Conservation (phyloP, 2,797 vertebrate genomes). For the Urophycis tenuis region DNA sequence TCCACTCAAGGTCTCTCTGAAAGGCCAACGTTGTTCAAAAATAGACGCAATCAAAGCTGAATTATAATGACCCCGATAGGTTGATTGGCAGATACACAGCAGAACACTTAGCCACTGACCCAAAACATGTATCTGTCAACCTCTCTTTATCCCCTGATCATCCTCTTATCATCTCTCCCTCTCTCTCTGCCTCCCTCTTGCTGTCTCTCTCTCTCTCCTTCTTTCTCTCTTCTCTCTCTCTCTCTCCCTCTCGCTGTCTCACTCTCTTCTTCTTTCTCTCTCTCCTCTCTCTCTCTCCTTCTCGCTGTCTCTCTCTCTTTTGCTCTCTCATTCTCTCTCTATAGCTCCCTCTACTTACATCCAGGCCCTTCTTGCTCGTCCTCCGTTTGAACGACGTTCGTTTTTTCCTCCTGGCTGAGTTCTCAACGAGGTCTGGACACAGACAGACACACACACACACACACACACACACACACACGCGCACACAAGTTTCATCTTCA, state of each 20-base stretch:
- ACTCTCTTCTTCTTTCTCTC: background rate
- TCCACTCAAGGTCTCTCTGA: background rate
- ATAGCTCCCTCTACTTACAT: conserved; percentile 71
- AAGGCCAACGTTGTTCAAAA: background rate
- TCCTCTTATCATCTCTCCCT: too few relatives aligned
- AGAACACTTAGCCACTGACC: background rate
- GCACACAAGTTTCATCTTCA: conserved; percentile 26
- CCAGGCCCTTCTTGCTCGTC: conserved; percentile 92
- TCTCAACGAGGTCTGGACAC: conserved; percentile 86
- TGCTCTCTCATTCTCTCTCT: background rate
- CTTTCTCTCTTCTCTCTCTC: too few relatives aligned
- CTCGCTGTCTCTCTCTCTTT: background rate
- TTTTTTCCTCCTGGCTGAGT: conserved; percentile 93
- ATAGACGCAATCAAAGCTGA: background rate
- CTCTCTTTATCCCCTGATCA: too few relatives aligned
- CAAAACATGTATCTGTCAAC: too few relatives aligned
- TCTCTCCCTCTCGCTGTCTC: too few relatives aligned
- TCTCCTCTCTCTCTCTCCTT: background rate
- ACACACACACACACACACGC: conserved; percentile 13
- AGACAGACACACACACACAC: conserved; percentile 7
- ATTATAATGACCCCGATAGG: background rate
- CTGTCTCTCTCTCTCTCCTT: too few relatives aligned
- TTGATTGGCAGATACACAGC: background rate
- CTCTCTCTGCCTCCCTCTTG: too few relatives aligned
- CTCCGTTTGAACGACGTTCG: conserved; percentile 97